phyloP scores from a whole-genome alignment of 2,888 invertebrate species.

The Boloria selene region DNA sequence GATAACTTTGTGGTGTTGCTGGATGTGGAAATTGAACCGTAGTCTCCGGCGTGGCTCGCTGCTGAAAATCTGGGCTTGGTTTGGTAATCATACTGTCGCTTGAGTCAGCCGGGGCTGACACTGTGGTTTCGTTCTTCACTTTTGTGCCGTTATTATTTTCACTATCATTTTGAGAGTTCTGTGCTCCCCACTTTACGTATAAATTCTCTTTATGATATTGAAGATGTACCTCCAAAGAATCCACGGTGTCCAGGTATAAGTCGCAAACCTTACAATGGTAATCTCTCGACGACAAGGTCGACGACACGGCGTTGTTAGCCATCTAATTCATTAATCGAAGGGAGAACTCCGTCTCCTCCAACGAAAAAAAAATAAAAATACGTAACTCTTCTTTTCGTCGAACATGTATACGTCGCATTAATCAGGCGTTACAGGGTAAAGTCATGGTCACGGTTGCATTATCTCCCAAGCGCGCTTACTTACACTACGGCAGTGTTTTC shows the following conservation, averaged over 20 bases:
- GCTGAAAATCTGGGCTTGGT: slow-evolving; percentile 83
- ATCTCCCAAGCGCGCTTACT: slow-evolving; percentile 58
- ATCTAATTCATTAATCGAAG: slow-evolving; percentile 77
- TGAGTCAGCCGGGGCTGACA: slow-evolving; percentile 88
- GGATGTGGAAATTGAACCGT: slow-evolving; percentile 83
- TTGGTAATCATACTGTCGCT: slow-evolving; percentile 86
- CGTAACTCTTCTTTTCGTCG: slow-evolving; percentile 66
- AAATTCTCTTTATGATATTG: slow-evolving; percentile 91
- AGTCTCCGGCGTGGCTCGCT: slow-evolving; percentile 82
- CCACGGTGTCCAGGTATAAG: slow-evolving; percentile 87
- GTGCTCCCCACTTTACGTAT: slow-evolving; percentile 87
- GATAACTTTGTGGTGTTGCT: slow-evolving; percentile 85
- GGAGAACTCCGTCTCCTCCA: slow-evolving; percentile 78
- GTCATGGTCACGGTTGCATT: slow-evolving; percentile 64
- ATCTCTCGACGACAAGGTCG: slow-evolving; percentile 82
- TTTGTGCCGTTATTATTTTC: slow-evolving; percentile 86
- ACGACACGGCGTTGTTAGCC: slow-evolving; percentile 80
- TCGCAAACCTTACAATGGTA: slow-evolving; percentile 90
- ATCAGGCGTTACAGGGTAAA: slow-evolving; percentile 72
- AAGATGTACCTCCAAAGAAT: slow-evolving; percentile 90
- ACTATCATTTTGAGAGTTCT: slow-evolving; percentile 80
- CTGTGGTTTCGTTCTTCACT: slow-evolving; percentile 83
- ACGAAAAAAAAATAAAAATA: slow-evolving; percentile 80
- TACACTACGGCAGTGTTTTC: slow-evolving; percentile 68
- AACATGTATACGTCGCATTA: slow-evolving; percentile 70